Base-by-base conservation (phyloP, 2,797 vertebrate species). In the Pogoniulus pusillus region DNA sequence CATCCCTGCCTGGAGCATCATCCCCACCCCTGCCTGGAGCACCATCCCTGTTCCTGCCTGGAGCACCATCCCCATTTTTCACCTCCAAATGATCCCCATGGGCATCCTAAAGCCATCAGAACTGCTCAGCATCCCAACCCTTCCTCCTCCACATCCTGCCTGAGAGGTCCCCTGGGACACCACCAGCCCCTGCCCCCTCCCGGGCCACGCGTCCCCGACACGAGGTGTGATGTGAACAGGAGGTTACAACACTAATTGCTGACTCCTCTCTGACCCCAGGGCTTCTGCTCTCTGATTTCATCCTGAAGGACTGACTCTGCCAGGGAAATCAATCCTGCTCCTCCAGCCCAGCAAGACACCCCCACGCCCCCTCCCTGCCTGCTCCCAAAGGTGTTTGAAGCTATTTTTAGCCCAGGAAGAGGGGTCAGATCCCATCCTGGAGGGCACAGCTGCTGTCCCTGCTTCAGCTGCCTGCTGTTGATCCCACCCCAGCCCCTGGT, bases 391-490 rank as follows among this genome's bases (percentile, higher is more conserved):
- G 82, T 62, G 34, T 29, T 79, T 6, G 45, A 85, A 59, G 90
- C 27, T 94, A 95, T 96, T 93, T 95, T 91, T 85, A 91, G 75
- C 84, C 43, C 16, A 1, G 87, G 73, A 82, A 94, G 63, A 37
- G 0, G 29, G 26, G 16, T 64, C 68, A 27, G 39, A 43, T 72
- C 85, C 69, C 2, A 1, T 26, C 51, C 69, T 26, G 76, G 73
- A 77, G 82, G 87, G 75, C 77, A 85, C 79, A 62, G 69, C 68
- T 53, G 59, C 77, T 32, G 55, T 47, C 51, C 76, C 74, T 18
- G 29, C 4, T 2, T 27, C 2, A 4, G 15, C 32, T 24, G 34
- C 58, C 54, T 64, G 43, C 71, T 55, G 22, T 43, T 14, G 1
- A 45, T 37, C 49, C 32, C 49, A 9, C 32, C 8, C 0, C 5